These are phyloP conservation scores for Polietes domitor DNA, from an alignment of 2,888 invertebrate species.

Conservation along the genomic window DNA sequence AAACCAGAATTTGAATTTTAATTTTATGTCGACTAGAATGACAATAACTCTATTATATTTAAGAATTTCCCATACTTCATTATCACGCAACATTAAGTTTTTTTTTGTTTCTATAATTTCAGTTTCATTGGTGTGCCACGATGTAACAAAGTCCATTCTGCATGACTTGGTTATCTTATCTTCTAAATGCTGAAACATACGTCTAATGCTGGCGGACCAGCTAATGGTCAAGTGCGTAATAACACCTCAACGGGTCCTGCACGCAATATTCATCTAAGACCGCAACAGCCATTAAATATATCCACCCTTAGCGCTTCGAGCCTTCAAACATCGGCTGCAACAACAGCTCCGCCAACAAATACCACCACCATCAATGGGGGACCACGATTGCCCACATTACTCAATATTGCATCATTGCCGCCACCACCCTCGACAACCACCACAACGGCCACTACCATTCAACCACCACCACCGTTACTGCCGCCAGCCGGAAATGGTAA, in stretches of 20 bases:
- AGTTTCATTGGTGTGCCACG: slow-evolving; percentile 29
- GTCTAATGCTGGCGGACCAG: slow-evolving; percentile 73
- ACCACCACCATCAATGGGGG: slow-evolving; percentile 74
- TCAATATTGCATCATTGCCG: slow-evolving; percentile 72
- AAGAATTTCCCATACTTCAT: no score
- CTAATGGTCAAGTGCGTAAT: slow-evolving; percentile 69
- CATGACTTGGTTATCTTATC: neutral
- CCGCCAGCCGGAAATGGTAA: slow-evolving; percentile 56
- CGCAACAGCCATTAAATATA: slow-evolving; percentile 85
- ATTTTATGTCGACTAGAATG: no score
- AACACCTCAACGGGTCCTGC: slow-evolving; percentile 65
- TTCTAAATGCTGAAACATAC: slow-evolving; percentile 77
- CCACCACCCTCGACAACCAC: slow-evolving; percentile 52
- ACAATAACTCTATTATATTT: no score
- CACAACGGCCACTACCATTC: slow-evolving; percentile 33
- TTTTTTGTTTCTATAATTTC: slow-evolving; percentile 3
- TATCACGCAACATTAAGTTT: no score
- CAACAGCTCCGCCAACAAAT: slow-evolving; percentile 54
- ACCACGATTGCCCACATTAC: slow-evolving; percentile 79
- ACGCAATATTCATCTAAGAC: slow-evolving; percentile 77
- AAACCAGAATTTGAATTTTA: no score
- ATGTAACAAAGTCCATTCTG: slow-evolving; percentile 35
- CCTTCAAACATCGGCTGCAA: slow-evolving; percentile 64
- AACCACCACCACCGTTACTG: slow-evolving; percentile 54
- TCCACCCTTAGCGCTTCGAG: slow-evolving; percentile 82